Base-by-base conservation (phyloP, 2,888 invertebrate genomes). In the Tigriopus californicus region DNA sequence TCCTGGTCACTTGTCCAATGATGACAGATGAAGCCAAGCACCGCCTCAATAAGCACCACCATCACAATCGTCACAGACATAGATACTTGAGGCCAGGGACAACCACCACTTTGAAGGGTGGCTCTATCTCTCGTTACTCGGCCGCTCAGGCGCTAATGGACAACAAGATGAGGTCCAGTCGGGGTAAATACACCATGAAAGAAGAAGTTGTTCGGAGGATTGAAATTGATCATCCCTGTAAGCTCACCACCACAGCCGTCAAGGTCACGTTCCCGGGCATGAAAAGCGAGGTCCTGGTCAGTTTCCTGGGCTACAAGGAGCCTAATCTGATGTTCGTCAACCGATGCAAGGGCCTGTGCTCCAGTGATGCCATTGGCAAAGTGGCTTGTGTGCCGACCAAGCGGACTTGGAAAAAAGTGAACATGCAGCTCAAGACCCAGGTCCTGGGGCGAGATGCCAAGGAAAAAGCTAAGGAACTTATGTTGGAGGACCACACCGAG, bases 181-280 rank as follows among this genome's bases (percentile, higher is more conserved):
- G 49, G 18, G 56, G 56, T 10, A 56, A 56, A 22, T 56, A 56
- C 44, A 42, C 20, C 6, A n/a, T 25, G 13, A 56, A 56, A 33
- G 56, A 56, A 15, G 56, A 56, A 20, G 44, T 56, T n/a, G 46
- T 56, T 24, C 42, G 25, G 44, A 13, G 15, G 18, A 24, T 56
- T 20, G 56, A 56, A 24, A 20, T 22, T 2, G 44, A 42, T 44
- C 56, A 56, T 44, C 56, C 56, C 18, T 56, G 56, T 24, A 44
- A 44, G 11, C 33, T 56, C 8, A 44, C 41, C n/a, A 46, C 15
- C 12, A 53, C 59, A 41, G 48, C 59, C n/a, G 59, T 59, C 22
- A 59, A 59, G 24, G 41, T 59, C 12, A 52, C 59, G 1, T 59
- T 59, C 12, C 59, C 59, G 33, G 59, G 49, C 41, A 59, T 59